Evolutionary conservation across 2,797 vertebrate genomes (phyloP).

Genomic region (Falco concolor): DNA sequence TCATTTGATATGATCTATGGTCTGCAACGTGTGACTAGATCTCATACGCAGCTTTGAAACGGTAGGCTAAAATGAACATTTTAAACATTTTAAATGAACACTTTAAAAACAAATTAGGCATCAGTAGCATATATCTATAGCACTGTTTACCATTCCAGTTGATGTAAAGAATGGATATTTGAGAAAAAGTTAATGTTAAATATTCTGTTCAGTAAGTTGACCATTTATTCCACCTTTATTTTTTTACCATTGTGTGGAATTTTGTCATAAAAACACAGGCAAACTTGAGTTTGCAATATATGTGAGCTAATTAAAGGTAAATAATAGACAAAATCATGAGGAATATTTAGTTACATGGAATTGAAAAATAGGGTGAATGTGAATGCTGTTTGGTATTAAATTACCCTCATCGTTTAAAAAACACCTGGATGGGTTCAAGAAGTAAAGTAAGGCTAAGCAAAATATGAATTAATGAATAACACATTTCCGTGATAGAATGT

Average conservation of each 20-base stretch:
- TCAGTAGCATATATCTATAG: neutral
- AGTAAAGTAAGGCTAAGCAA: conserved; percentile 60
- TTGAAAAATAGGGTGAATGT: conserved; percentile 40
- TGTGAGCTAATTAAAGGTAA: conserved; percentile 58
- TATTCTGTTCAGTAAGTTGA: neutral
- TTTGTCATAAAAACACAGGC: conserved; percentile 20
- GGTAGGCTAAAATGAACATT: neutral
- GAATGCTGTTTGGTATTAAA: conserved; percentile 60
- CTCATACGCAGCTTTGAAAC: neutral
- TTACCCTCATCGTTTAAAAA: conserved; percentile 56
- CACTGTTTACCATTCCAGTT: neutral
- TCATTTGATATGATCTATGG: conserved; percentile 45
- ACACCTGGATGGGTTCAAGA: conserved; percentile 70
- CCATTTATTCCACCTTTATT: neutral
- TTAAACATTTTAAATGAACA: neutral
- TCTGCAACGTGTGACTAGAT: conserved; percentile 21
- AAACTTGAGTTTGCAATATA: conserved; percentile 3
- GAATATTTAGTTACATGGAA: conserved; percentile 26
- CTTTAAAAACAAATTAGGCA: conserved; percentile 40
- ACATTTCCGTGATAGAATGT: conserved; percentile 66
- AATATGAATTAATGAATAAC: conserved; percentile 77
- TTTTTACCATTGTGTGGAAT: conserved; percentile 20
- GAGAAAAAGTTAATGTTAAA: conserved; percentile 30
- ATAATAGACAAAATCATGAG: conserved; percentile 56
- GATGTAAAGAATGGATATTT: conserved; percentile 14